Base-by-base conservation (phyloP, 1,140 invertebrate species). In the Drosophila teissieri region DNA sequence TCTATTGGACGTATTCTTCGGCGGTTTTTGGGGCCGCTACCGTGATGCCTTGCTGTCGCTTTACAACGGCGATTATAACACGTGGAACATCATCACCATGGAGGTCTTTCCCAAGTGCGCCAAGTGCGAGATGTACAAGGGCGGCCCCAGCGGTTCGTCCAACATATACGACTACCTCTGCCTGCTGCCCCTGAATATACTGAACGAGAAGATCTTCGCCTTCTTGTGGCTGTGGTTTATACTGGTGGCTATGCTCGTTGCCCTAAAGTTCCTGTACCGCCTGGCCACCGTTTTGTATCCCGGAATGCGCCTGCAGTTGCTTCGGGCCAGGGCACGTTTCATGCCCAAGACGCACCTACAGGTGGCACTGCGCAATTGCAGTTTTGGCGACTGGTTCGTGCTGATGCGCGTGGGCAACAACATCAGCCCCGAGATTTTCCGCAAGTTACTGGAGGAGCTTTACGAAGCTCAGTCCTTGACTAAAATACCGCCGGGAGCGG, bases 171-270 rank as follows among this genome's bases (percentile, higher is more conserved):
- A 97, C 73, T 94, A 94, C 10, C 92, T 97, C 0, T 97, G 96
- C 77, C 93, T 97, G 6, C 91, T 97, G 48, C 95, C 96, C 0
- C 80, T 97, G 10, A 97, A 97, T 80, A 94, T 96, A 64, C 93
- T 97, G 14, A 96, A 97, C 89, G 96, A 97, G 81, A 97, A 97
- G 88, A 95, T 97, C 51, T 97, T 96, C 78, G 93, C 95, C 11
- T 94, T 97, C 51, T 88, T 97, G 0, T 97, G 96, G 96, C 95
- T 97, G 89, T 97, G 96, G 96, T 95, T 97, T 53, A 93, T 96
- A 37, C 88, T 95, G 24, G 92, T 97, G 36, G 93, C 94, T 12
- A 77, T 94, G 17, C 54, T 96, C 7, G 95, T 95, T 1, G 93
- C 93, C 19, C 67, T 96, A 3, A 94, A 95, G 44, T 86, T 97